Evolutionary conservation across 2,888 invertebrate species (phyloP).

Genomic region (Tenthredo livida): DNA sequence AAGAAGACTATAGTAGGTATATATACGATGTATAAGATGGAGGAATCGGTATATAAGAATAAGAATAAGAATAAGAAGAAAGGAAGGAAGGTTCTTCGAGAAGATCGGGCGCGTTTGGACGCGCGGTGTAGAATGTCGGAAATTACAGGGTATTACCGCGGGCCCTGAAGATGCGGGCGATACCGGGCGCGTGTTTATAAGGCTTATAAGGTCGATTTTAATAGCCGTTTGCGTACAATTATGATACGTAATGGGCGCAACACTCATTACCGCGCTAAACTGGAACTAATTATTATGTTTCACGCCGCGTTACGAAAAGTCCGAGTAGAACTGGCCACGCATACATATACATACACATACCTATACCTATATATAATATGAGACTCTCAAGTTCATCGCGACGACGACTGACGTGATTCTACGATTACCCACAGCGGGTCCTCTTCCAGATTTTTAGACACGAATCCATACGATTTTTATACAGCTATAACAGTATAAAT

Average conservation of each 20-base stretch:
- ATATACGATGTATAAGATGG: background rate
- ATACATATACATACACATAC: background rate
- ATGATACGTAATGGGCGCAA: slow-evolving; percentile 66
- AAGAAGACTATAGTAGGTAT: background rate
- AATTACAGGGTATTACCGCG: slow-evolving; percentile 75
- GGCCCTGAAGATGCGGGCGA: slow-evolving; percentile 65
- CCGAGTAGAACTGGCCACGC: slow-evolving; percentile 49
- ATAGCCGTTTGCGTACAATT: slow-evolving; percentile 71
- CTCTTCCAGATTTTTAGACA: background rate
- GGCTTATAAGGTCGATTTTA: slow-evolving; percentile 73
- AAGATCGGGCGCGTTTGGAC: slow-evolving; percentile 35
- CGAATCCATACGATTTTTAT: no score
- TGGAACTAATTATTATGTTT: slow-evolving; percentile 70
- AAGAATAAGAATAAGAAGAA: background rate
- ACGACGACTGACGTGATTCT: background rate
- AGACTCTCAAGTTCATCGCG: background rate
- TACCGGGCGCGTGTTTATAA: slow-evolving; percentile 68
- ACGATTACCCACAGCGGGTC: slow-evolving; percentile 20
- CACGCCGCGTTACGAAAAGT: slow-evolving; percentile 65
- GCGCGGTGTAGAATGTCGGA: slow-evolving; percentile 71
- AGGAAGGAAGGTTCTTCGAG: background rate
- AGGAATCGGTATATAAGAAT: background rate
- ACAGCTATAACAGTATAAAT: no score
- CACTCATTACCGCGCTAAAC: slow-evolving; percentile 68
- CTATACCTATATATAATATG: no score